A percentile compares a stretch with the other conserved stretches of the same genome.
Evolutionary conservation across 2,797 vertebrate species (phyloP).

Genomic region (Bradypus variegatus): DNA sequence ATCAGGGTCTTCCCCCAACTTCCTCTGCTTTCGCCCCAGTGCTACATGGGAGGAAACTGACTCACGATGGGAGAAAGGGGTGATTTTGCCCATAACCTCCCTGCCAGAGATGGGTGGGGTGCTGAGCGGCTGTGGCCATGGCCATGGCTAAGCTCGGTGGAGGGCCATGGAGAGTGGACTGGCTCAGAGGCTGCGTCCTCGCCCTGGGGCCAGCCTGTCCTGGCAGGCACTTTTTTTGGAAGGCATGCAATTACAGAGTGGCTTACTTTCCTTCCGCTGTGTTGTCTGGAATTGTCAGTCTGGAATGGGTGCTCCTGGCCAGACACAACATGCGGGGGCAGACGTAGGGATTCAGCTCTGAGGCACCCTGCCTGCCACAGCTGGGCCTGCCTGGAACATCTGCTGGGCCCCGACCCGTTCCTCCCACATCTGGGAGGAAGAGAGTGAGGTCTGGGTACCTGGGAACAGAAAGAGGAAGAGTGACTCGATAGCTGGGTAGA

Average conservation of each 20-base stretch:
- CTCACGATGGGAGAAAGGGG: not conserved
- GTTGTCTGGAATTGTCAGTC: slow-evolving; percentile 45
- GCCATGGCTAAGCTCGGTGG: not conserved
- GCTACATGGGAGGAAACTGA: not conserved
- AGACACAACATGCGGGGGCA: not conserved
- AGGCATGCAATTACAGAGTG: slow-evolving; percentile 52
- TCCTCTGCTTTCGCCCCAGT: not conserved
- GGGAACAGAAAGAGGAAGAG: not conserved
- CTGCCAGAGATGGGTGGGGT: not conserved
- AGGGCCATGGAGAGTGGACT: not conserved
- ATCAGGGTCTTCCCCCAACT: not conserved
- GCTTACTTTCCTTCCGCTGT: not conserved
- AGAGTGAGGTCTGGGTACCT: not conserved
- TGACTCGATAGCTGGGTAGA: fast-evolving
- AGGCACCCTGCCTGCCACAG: not conserved
- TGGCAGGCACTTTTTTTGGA: slow-evolving; percentile 27
- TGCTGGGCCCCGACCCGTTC: not conserved
- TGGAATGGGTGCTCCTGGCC: slow-evolving; percentile 11
- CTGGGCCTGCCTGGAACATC: not conserved
- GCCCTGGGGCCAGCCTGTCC: slow-evolving; percentile 19
- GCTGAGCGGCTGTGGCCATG: not conserved
- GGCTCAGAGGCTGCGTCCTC: not conserved
- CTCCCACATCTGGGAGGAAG: not conserved
- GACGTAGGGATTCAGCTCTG: not conserved
- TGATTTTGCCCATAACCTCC: not conserved